Percentiles rank a stretch among this genome's conserved stretches.
Evolutionary conservation across 1,140 invertebrate genomes (phyloP).

Genomic region (Anagrus nilaparvatae): DNA sequence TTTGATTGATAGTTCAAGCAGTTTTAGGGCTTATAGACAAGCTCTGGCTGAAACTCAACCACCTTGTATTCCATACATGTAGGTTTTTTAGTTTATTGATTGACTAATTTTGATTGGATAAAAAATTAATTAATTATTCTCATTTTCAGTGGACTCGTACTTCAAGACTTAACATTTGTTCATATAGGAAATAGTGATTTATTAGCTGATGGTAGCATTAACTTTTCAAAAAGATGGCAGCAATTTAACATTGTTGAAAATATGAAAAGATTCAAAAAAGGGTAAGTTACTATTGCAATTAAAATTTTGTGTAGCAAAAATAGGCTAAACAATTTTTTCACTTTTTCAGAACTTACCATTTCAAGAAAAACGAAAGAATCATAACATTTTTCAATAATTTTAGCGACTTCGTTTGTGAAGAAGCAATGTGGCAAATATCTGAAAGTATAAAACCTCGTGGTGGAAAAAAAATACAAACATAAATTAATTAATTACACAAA

Average conservation of each 20-base stretch:
- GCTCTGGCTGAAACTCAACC: slow-evolving; percentile 89
- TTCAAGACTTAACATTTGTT: slow-evolving; percentile 98
- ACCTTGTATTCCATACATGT: slow-evolving; percentile 98
- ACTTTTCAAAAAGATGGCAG: slow-evolving; percentile 97
- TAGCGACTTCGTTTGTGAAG: slow-evolving; percentile 88
- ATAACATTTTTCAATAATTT: slow-evolving; percentile 95
- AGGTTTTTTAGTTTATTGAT: slow-evolving; percentile 36
- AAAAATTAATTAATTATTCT: slow-evolving; percentile 12
- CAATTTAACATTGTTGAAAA: slow-evolving; percentile 96
- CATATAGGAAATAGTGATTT: slow-evolving; percentile 93
- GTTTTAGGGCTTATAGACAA: slow-evolving; percentile 89
- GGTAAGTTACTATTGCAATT: slow-evolving; percentile 47
- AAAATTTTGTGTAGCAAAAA: too few species aligned
- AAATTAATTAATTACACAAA: too few species aligned
- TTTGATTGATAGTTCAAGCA: slow-evolving; percentile 91
- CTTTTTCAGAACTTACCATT: slow-evolving; percentile 62
- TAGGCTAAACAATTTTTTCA: slow-evolving; percentile 8
- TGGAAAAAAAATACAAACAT: slow-evolving; percentile 43
- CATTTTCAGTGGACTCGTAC: slow-evolving; percentile 79
- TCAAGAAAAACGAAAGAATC: slow-evolving; percentile 87
- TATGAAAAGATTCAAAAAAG: slow-evolving; percentile 93
- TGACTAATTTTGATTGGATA: slow-evolving; percentile 6
- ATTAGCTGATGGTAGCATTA: slow-evolving; percentile 78
- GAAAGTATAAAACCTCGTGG: slow-evolving; percentile 89
- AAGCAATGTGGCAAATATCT: slow-evolving; percentile 96